phyloP scores from a whole-genome alignment of 2,888 invertebrate genomes.

The Oscheius sp. region DNA sequence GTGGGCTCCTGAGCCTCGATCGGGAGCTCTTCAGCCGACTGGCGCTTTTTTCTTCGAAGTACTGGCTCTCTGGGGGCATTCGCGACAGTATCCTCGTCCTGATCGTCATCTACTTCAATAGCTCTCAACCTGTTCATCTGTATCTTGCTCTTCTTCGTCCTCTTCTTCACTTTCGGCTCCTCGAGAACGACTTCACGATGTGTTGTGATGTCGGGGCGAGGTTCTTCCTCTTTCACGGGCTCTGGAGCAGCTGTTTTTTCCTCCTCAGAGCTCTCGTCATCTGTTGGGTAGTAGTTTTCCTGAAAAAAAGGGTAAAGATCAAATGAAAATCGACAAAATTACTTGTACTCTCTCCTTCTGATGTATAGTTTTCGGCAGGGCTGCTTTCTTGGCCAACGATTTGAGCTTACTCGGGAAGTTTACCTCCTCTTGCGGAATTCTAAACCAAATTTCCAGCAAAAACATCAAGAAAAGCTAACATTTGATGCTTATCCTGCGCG shows the following conservation, averaged over 20 bases:
- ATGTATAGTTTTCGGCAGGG: conserved; percentile 37
- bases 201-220: conserved; percentile 9
- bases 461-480: background rate
- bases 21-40: too few species aligned
- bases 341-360: conserved; percentile 37
- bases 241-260: conserved; percentile 41
- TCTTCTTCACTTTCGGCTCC: conserved; percentile 35
- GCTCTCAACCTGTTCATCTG: background rate
- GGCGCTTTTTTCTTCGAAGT: background rate
- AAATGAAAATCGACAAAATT: background rate
- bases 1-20: too few species aligned
- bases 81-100: conserved; percentile 13
- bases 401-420: conserved; percentile 51
- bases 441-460: background rate
- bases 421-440: conserved; percentile 11
- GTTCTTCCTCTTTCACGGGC: background rate
- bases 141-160: conserved; percentile 22
- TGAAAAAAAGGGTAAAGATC: background rate
- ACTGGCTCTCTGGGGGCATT: background rate
- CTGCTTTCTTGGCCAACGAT: conserved; percentile 46
- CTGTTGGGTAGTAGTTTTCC: conserved; percentile 58
- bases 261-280: conserved; percentile 53
- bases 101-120: conserved; percentile 1
- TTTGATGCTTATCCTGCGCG: conserved; percentile 84
- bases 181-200: conserved; percentile 30